Conservation (phyloP, 2,888 invertebrate species). For the Eristalis intricaria region DNA sequence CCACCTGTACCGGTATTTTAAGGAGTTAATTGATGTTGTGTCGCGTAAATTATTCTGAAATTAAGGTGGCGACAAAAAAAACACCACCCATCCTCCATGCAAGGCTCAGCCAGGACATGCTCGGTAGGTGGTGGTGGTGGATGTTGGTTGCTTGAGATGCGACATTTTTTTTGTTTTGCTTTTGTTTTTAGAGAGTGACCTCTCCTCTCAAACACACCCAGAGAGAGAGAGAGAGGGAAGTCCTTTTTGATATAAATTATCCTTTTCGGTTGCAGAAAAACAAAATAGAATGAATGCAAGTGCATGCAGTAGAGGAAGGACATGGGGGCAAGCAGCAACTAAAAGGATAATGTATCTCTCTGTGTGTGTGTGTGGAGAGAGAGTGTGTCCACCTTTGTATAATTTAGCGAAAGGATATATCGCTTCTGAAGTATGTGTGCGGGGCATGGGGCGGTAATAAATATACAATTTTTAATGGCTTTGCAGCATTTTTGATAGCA, state of each 20-base stretch:
- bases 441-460: slow-evolving; percentile 73
- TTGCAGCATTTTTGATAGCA: slow-evolving; percentile 75
- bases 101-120: not conserved
- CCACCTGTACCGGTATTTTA: slow-evolving; percentile 78
- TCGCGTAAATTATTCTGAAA: slow-evolving; percentile 81
- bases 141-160: slow-evolving; percentile 5
- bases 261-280: slow-evolving; percentile 59
- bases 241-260: slow-evolving; percentile 68
- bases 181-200: slow-evolving; percentile 33
- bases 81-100: not conserved
- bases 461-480: slow-evolving; percentile 77
- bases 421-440: slow-evolving; percentile 34
- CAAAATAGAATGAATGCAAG: slow-evolving; percentile 51
- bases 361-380: no score
- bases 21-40: slow-evolving; percentile 81
- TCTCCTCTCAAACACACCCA: slow-evolving; percentile 14
- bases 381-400: slow-evolving; percentile 66
- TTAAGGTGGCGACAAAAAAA: slow-evolving; percentile 77
- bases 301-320: slow-evolving; percentile 1
- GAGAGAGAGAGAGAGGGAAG: not conserved
- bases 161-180: not conserved
- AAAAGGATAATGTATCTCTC: slow-evolving; percentile 67
- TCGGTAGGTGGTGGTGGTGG: not conserved
- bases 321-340: slow-evolving; percentile 33
- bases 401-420: slow-evolving; percentile 58